A percentile compares a stretch with the other conserved stretches of the same genome.
Evolutionary conservation across 2,113 vertebrate species (phyloP).

Genomic region (Fregata magnificens): DNA sequence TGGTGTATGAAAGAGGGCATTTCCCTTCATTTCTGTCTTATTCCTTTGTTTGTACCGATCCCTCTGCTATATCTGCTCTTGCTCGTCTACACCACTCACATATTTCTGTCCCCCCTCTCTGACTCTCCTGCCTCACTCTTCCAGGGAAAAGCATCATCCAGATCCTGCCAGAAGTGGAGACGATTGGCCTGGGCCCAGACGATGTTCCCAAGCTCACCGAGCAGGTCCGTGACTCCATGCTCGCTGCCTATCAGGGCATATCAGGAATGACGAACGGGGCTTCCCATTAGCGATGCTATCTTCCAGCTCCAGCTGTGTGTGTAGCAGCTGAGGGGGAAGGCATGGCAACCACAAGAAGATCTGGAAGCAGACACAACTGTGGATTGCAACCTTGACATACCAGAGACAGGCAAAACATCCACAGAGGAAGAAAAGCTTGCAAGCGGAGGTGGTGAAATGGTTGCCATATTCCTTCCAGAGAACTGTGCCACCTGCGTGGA

Average conservation of each 20-base stretch:
- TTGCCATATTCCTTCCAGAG: background rate
- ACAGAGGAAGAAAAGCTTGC: background rate
- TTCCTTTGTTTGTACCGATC: background rate
- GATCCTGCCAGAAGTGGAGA: conserved; percentile 37
- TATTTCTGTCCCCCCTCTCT: background rate
- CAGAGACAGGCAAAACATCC: background rate
- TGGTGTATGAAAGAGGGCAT: background rate
- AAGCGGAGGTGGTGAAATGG: background rate
- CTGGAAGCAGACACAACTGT: background rate
- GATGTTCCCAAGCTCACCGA: background rate
- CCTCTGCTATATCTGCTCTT: background rate
- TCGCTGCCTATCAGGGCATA: background rate
- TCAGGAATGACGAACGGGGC: background rate
- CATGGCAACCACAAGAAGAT: background rate
- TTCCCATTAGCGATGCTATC: background rate
- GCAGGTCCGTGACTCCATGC: conserved; percentile 32
- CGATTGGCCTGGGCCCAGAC: background rate
- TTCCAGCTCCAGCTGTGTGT: background rate
- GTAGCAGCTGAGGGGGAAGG: background rate
- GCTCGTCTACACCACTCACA: background rate
- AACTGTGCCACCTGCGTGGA: background rate
- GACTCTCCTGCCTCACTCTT: background rate
- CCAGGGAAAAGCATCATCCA: conserved; percentile 18
- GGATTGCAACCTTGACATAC: background rate
- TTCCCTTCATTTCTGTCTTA: background rate